Base-by-base conservation (phyloP, 2,797 vertebrate species). In the Sternotherus odoratus region DNA sequence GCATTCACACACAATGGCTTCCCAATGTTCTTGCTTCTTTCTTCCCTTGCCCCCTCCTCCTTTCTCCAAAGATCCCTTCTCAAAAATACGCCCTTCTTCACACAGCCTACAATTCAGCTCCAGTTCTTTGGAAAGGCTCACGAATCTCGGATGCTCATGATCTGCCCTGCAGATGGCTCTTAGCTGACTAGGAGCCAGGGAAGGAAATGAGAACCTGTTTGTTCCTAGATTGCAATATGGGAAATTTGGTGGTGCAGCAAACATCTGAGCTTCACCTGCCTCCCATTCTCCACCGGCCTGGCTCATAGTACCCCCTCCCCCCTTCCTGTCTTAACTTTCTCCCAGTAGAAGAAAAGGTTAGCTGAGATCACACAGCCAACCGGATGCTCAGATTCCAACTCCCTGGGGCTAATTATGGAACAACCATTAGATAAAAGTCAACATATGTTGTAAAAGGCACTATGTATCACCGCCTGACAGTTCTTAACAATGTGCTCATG, bases 401-500 rank as follows among this genome's bases (percentile, higher is more conserved):
- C 97, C 98, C 97, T 81, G 94, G 97, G 97, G 98, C 97, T 98
- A 98, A 98, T 98, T 98, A 98, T 49, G 95, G 97, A 98, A 98
- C 97, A 97, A 53, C 97, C 97, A 97, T 98, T 97, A 98, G 98
- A 98, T 98, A 98, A 98, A 98, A 98, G 98, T 98, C 98, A 98
- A 98, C 98, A 98, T 98, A 98, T 98, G 98, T 98, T 98, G 98
- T 94, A 98, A 98, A 98, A 98, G 97, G 97, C 98, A 97, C 97
- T 82, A 96, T 96, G 98, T 98, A 97, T 98, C 97, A 97, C 96
- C n/a, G 96, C 97, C 97, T 98, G 98, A 98, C 98, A 98, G 98
- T 87, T 98, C 97, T 96, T 98, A 98, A 98, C 98, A 98, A 98
- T 98, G 98, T 97, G 97, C 98, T 98, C 97, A 96, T 98, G 98